phyloP scores from a whole-genome alignment of 2,113 vertebrate genomes.

The Euleptes europaea region DNA sequence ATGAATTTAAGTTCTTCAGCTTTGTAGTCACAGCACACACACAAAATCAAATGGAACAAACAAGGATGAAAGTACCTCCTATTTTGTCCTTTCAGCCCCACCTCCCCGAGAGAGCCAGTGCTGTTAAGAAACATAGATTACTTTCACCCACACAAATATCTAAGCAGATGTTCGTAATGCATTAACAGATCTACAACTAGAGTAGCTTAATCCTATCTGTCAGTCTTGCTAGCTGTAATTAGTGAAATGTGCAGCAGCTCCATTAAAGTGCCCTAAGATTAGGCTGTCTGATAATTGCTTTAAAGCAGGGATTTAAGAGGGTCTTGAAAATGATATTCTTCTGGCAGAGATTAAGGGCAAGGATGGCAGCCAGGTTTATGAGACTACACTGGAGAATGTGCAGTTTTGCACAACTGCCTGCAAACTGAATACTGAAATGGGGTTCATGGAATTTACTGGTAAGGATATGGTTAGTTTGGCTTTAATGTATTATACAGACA shows the following conservation, averaged over 20 bases:
- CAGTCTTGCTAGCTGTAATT: constrained; percentile 50
- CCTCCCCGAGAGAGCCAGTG: too few relatives aligned
- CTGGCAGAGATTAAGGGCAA: fast-evolving
- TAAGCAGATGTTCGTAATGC: not conserved
- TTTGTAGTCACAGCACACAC: not conserved
- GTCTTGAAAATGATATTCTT: not conserved
- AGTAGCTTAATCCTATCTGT: constrained; percentile 53
- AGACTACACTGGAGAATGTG: not conserved
- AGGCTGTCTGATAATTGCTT: constrained; percentile 61
- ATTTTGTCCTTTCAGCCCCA: too few relatives aligned
- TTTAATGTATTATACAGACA: not conserved
- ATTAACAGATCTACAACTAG: not conserved
- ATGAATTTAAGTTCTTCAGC: not conserved
- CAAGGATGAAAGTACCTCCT: too few relatives aligned
- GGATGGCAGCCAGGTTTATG: not conserved
- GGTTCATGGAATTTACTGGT: not conserved
- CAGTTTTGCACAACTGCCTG: not conserved
- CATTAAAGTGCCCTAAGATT: constrained; percentile 64
- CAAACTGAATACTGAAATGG: not conserved
- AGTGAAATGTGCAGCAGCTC: constrained; percentile 41
- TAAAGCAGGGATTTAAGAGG: constrained; percentile 44
- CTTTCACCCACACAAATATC: not conserved
- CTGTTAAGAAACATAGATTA: too few relatives aligned
- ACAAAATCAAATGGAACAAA: not conserved
- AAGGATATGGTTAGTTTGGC: not conserved